These are phyloP conservation scores for Petrolisthes cinctipes DNA, from an alignment of 2,888 invertebrate genomes.

Conservation along the genomic window DNA sequence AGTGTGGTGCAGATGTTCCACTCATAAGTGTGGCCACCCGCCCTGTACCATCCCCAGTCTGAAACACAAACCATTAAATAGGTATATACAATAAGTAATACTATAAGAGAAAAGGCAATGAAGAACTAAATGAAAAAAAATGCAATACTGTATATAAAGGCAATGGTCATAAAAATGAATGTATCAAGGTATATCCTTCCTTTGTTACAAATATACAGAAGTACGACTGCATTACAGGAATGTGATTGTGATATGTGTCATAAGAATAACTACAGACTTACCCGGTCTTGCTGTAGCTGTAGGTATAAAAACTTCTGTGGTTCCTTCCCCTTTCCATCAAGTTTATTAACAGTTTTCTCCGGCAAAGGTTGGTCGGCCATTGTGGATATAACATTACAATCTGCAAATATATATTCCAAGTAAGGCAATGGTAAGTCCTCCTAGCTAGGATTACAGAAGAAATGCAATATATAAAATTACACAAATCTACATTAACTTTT, in stretches of 20 bases:
- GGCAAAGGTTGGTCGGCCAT: constrained; percentile 47
- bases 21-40: constrained; percentile 44
- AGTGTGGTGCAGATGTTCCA: constrained; percentile 38
- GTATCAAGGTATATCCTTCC: neutral
- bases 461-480: no score
- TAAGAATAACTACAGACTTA: constrained; percentile 7
- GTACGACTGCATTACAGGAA: no score
- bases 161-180: neutral
- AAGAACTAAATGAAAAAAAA: neutral
- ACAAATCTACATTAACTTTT: no score
- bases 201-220: neutral
- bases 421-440: no score
- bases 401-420: neutral
- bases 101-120: neutral
- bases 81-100: no score
- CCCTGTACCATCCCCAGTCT: constrained; percentile 46
- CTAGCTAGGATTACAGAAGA: no score
- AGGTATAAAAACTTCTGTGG: constrained; percentile 55
- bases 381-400: neutral
- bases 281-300: constrained; percentile 54
- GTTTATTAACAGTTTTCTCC: constrained; percentile 31
- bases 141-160: no score
- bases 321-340: constrained; percentile 45
- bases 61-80: neutral
- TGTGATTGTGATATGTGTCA: neutral